Evolutionary conservation across 2,113 vertebrate genomes (phyloP).

Genomic region (Merops nubicus): DNA sequence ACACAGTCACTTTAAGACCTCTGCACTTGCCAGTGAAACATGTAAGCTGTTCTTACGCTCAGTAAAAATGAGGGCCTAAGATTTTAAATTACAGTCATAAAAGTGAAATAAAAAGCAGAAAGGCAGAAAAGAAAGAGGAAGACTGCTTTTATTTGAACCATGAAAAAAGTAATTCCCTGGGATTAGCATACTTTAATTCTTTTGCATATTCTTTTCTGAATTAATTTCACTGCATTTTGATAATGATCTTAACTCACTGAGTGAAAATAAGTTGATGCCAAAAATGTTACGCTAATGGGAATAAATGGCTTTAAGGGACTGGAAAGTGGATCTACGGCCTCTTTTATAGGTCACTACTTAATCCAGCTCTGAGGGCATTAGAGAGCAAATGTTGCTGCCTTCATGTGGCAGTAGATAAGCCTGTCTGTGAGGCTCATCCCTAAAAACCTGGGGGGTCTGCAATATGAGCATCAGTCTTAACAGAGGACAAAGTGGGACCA

Average conservation of each 20-base stretch:
- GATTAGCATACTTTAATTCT: conserved; percentile 20
- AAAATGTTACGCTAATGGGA: neutral
- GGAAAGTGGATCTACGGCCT: neutral
- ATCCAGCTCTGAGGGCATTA: neutral
- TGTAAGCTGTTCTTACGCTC: neutral
- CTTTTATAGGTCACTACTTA: neutral
- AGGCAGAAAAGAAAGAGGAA: neutral
- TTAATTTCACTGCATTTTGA: conserved; percentile 25
- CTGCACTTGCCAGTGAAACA: neutral
- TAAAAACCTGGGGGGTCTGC: neutral
- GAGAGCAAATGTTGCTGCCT: neutral
- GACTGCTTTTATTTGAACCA: neutral
- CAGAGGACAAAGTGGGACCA: rapidly evolving
- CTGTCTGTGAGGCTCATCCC: neutral
- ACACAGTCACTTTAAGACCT: neutral
- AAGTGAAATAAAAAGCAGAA: conserved; percentile 35
- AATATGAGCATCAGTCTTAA: neutral
- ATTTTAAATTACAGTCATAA: neutral
- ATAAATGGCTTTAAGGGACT: neutral
- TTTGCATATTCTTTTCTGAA: conserved; percentile 24
- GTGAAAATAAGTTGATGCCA: neutral
- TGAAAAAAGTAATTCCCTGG: conserved; percentile 24
- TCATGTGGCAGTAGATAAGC: neutral
- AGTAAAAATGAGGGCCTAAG: neutral
- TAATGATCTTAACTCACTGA: neutral